Conservation (phyloP, 2,888 invertebrate species). For the Theretra japonica region DNA sequence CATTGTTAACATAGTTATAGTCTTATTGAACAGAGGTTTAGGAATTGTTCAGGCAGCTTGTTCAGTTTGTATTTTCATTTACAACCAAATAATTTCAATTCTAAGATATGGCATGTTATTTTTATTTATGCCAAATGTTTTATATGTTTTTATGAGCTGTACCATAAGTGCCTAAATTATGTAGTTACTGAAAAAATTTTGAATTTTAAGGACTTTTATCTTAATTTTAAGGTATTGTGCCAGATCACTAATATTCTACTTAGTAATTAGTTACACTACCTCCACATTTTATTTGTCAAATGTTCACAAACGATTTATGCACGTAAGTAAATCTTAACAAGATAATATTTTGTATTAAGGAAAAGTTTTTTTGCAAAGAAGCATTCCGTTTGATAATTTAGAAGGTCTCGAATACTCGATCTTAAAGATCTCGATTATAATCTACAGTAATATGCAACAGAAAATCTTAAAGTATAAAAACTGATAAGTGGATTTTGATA, state of each 20-base stretch:
- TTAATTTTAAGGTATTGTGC: conserved; percentile 12
- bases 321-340: conserved; percentile 1
- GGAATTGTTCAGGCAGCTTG: not conserved
- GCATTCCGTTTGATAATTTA: not conserved
- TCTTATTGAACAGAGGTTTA: not conserved
- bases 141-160: not conserved
- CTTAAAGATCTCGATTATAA: not conserved
- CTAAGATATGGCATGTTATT: not conserved
- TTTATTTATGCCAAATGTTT: not conserved
- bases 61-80: not conserved
- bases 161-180: conserved; percentile 4
- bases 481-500: no score
- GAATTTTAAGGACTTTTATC: not conserved
- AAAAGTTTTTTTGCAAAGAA: no score
- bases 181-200: not conserved
- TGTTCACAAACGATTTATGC: conserved; percentile 6
- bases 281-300: conserved; percentile 28
- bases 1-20: conserved; percentile 20
- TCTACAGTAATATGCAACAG: not conserved
- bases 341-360: no score
- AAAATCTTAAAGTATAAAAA: no score
- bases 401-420: conserved; percentile 2
- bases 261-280: conserved; percentile 32
- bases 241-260: conserved; percentile 13
- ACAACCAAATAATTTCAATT: conserved; percentile 7